Evolutionary conservation across 2,113 vertebrate species (phyloP), one percentile per base, ranked within the genome.

Genomic region (Mus pahari): DNA sequence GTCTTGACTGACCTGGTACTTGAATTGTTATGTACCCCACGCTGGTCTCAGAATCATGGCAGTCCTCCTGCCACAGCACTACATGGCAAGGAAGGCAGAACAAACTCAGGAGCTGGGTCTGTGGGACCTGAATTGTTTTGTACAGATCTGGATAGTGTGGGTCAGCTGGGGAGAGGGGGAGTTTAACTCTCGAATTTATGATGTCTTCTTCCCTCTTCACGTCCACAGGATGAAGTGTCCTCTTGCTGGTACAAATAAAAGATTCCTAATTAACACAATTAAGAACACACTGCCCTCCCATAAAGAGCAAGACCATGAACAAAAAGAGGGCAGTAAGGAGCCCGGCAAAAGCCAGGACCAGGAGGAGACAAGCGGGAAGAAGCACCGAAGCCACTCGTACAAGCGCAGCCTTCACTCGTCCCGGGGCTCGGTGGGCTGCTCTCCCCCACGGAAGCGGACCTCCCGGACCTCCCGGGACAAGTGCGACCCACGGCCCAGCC

Each of bases 181-280:
- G 33, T 53, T 64, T 12, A 48, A 73, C 68, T 84, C 11, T 60
- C 96, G 83, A 68, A 50, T 89, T 68, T 94, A 33, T 96, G 96
- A 71, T 96, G 79, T 94, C 92, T 36, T 97, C 26, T 0, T 8
- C 50, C 24, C 22, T 14, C 28, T 86, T 60, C 4, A 8, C 8
- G 12, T 28, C 78, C 88, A 42, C 91, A 99, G 99, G 99, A 98
- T 99, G 98, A 99, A 99, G 98, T 99, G 99, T 98, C 99, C 99
- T 60, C 98, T 99, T 14, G 99, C 98, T 83, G 98, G 99, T 97
- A 99, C 99, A 95, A 99, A 99, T 98, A 99, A 99, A 98, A 99
- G 99, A 91, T 99, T 99, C 98, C 99, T 99, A 55, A 98, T 99
- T 90, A 99, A 99, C 98, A 99, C 99, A 10, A 99, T 99, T 94